Base-by-base conservation (phyloP, 2,797 vertebrate genomes). In the Darevskia mixta region DNA sequence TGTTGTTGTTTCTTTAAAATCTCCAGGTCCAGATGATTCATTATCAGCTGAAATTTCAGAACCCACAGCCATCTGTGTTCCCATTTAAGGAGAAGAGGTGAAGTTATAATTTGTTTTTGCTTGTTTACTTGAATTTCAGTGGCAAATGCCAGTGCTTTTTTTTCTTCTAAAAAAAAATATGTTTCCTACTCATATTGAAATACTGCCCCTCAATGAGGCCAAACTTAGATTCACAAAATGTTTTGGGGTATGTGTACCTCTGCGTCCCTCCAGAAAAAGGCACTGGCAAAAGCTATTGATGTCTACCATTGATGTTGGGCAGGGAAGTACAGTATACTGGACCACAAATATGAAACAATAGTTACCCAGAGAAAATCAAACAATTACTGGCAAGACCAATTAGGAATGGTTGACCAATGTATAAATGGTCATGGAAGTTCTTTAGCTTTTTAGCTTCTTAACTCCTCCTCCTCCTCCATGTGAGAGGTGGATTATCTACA, bases 11-110 rank as follows among this genome's bases (percentile, higher is more conserved):
- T 82, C 13, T 17, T 81, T 77, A 27, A 43, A 20, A 13, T 71
- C 27, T 83, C 10, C 23, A 58, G 72, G 17, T 13, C 17, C 20
- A 85, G 5, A 84, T 61, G 83, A 79, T 69, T 25, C 79, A 71
- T 86, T 89, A 88, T 64, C 25, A 86, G 58, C 17, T 23, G 88
- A 83, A 86, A 83, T 79, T 91, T 64, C 32, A 41, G 18, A 29
- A 61, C 15, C 7, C 85, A 81, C 2, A 11, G 67, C 69, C 66
- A 87, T 69, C 75, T 87, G 69, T 75, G 72, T 82, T 66, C 6
- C 45, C 76, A 11, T 35, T 72, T 81, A 32, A 72, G 76, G 83
- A 83, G 35, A 88, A 87, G 4, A 81, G 66, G 76, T 79, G n/a
- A 91, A 90, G 3, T 10, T 72, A 72, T 79, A 7, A 77, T 82